Conservation (phyloP, 2,113 vertebrate genomes). For the Lampris megalopsis region DNA sequence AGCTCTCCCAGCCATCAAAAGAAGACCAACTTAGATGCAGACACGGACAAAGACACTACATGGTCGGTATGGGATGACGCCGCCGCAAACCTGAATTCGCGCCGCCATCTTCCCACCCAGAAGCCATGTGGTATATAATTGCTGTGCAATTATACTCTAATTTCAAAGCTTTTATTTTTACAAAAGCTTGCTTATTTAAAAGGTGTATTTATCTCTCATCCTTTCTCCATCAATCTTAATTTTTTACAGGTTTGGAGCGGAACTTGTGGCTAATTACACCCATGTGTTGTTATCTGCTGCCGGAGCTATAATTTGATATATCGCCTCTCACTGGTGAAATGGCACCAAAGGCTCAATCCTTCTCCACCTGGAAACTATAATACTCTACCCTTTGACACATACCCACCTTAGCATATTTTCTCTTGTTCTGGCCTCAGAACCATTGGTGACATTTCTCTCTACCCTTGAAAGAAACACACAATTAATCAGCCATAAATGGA, state of each 20-base stretch:
- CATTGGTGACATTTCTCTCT: background rate
- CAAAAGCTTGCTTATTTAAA: constrained; percentile 26
- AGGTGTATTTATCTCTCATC: constrained; percentile 27
- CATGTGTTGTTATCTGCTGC: too few relatives aligned
- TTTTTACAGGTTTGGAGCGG: too few relatives aligned
- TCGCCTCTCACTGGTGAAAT: background rate
- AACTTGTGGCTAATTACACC: too few relatives aligned
- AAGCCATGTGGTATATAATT: constrained; percentile 31
- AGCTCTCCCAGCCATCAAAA: too few relatives aligned
- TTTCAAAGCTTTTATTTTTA: constrained; percentile 36
- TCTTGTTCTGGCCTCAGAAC: background rate
- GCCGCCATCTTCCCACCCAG: too few relatives aligned
- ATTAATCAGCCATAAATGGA: constrained; percentile 52
- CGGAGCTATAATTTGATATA: background rate
- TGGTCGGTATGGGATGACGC: too few relatives aligned
- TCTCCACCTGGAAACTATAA: background rate
- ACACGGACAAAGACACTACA: too few relatives aligned
- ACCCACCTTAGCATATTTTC: background rate
- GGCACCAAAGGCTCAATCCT: background rate
- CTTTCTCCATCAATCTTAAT: background rate
- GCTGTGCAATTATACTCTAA: constrained; percentile 23
- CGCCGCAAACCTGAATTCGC: too few relatives aligned
- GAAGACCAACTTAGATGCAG: too few relatives aligned
- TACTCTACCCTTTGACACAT: background rate
- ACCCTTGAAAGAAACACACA: constrained; percentile 15